Conservation (phyloP, 2,797 vertebrate species). For the Clarias fuscus region DNA sequence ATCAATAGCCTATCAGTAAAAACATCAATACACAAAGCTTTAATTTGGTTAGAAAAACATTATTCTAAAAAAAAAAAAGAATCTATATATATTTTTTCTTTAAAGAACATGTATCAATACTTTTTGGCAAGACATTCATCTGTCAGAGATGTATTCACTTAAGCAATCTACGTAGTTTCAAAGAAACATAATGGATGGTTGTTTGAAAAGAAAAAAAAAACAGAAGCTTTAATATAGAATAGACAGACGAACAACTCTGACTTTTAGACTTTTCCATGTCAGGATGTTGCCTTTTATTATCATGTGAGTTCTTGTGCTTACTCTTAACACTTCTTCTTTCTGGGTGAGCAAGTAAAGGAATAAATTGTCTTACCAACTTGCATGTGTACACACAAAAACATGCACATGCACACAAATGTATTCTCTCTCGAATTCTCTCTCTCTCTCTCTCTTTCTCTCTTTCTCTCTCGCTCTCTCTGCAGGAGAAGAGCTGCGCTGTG, state of each 20-base stretch:
- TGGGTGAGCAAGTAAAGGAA: slow-evolving; percentile 10
- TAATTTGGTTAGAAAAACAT: slow-evolving; percentile 57
- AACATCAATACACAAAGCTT: slow-evolving; percentile 49
- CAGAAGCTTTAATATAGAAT: background rate
- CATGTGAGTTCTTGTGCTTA: background rate
- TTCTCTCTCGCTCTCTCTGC: slow-evolving; percentile 45
- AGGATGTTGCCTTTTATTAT: background rate
- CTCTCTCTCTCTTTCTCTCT: slow-evolving; percentile 39
- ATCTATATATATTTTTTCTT: slow-evolving; percentile 35
- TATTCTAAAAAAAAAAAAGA: slow-evolving; percentile 44
- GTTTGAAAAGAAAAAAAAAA: background rate
- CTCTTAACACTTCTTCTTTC: slow-evolving; percentile 22
- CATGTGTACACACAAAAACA: slow-evolving; percentile 39
- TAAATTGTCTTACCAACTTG: slow-evolving; percentile 28
- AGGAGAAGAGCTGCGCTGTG: slow-evolving; percentile 49
- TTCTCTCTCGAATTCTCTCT: slow-evolving; percentile 24
- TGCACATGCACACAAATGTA: slow-evolving; percentile 29
- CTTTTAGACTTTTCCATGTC: background rate
- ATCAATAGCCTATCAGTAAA: slow-evolving; percentile 55
- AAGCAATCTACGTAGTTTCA: background rate
- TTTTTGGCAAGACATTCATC: background rate
- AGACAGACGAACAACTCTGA: background rate
- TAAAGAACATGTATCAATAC: slow-evolving; percentile 24
- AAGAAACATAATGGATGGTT: background rate
- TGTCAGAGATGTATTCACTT: slow-evolving; percentile 34